These are phyloP conservation scores for Rhinoraja longicauda DNA, from an alignment of 2,797 vertebrate species.

Conservation along the genomic window DNA sequence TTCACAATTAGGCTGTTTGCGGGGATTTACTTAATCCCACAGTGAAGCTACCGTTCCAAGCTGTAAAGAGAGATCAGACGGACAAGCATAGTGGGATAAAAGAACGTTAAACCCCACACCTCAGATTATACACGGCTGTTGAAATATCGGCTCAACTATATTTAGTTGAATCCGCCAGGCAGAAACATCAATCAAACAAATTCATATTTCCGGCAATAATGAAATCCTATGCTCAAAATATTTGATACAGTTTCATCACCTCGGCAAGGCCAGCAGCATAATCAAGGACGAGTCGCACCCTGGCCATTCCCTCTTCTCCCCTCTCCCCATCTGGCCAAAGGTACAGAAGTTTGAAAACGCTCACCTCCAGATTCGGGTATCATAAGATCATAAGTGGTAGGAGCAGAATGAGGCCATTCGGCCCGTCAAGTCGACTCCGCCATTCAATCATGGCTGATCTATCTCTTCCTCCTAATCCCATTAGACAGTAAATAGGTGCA, in stretches of 20 bases:
- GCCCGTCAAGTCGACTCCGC: too few species aligned
- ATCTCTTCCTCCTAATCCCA: too few species aligned
- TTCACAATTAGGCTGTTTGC: not conserved
- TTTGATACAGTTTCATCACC: not conserved
- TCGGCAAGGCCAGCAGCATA: not conserved
- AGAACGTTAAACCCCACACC: constrained; percentile 6
- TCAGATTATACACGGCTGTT: not conserved
- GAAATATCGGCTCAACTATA: constrained; percentile 22
- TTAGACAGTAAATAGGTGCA: too few species aligned
- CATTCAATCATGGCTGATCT: too few species aligned
- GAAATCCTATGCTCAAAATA: not conserved
- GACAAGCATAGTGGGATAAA: not conserved
- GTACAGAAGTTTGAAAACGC: too few species aligned
- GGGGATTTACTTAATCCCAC: not conserved
- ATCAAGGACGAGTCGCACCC: too few species aligned
- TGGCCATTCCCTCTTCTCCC: too few species aligned
- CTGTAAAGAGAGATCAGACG: not conserved
- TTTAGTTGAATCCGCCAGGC: not conserved
- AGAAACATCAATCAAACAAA: constrained; percentile 13
- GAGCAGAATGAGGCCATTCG: too few species aligned
- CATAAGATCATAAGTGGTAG: too few species aligned
- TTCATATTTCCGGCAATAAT: not conserved
- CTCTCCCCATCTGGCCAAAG: too few species aligned
- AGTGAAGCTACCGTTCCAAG: not conserved
- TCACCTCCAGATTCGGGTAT: too few species aligned